Evolutionary conservation across 2,888 invertebrate genomes (phyloP).

Genomic region (Drosophila helvetica): DNA sequence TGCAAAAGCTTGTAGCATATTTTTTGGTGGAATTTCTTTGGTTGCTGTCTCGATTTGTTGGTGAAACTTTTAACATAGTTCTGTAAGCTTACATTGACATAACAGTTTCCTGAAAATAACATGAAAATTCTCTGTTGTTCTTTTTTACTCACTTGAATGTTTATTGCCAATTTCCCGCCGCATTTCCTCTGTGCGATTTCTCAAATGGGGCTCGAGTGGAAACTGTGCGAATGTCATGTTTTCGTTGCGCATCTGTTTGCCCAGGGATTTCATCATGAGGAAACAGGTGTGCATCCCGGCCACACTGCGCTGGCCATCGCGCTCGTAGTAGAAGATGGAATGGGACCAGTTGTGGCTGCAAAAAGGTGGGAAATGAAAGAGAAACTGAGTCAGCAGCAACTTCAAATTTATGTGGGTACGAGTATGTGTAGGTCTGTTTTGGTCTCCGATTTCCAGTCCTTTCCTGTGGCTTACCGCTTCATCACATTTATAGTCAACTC

Average conservation of each 20-base stretch:
- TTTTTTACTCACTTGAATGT: slow-evolving; percentile 88
- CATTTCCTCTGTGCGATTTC: slow-evolving; percentile 87
- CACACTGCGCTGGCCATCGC: slow-evolving; percentile 87
- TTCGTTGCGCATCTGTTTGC: slow-evolving; percentile 85
- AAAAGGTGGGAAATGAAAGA: slow-evolving; percentile 12
- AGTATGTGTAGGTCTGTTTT: too few species aligned
- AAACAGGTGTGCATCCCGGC: slow-evolving; percentile 91
- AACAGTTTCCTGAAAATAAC: not conserved
- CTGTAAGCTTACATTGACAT: slow-evolving; percentile 14
- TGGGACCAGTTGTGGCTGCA: slow-evolving; percentile 90
- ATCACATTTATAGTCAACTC: slow-evolving; percentile 89
- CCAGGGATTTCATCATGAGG: slow-evolving; percentile 90
- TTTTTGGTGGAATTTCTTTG: slow-evolving; percentile 8
- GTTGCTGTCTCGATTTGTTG: slow-evolving; percentile 47
- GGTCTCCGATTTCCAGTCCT: too few species aligned
- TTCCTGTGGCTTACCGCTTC: slow-evolving; percentile 86
- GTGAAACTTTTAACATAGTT: slow-evolving; percentile 29
- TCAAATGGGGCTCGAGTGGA: slow-evolving; percentile 81
- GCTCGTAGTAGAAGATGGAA: slow-evolving; percentile 90
- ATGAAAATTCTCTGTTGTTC: not conserved
- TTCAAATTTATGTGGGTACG: not conserved
- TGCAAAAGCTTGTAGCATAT: not conserved
- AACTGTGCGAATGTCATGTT: slow-evolving; percentile 83
- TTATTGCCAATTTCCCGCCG: slow-evolving; percentile 88
- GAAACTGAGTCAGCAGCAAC: not conserved